Evolutionary conservation across 2,113 vertebrate species (phyloP), one percentile per base, ranked within the genome.

Genomic region (Grammomys surdaster): DNA sequence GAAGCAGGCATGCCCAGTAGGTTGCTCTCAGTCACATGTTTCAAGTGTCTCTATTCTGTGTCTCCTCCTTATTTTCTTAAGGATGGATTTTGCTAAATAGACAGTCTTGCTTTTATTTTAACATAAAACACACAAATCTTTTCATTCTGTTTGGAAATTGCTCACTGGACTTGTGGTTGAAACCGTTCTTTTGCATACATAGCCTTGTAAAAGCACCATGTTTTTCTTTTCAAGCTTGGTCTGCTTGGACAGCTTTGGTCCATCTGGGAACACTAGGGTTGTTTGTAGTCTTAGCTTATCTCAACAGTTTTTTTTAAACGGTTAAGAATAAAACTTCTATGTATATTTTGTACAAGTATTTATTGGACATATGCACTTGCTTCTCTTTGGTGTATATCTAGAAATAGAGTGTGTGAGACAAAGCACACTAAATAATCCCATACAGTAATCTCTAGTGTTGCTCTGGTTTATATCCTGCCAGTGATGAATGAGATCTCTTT

Each of bases 41-140:
- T 91, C 8, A 54, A 16, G 5, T 84, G 43, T 54, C 26, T 91
- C 81, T 54, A n/a, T 8, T 84, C 5, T 94, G 43, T n/a, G 20
- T 56, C 36, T 58, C 7, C 31, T 96, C 95, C 87, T 46, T 20
- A 72, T 84, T 95, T 17, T 72, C 28, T 87, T 54, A 54, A 36
- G 26, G 14, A 60, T 56, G 43, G 89, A 40, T 76, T 96, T 96
- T 81, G 40, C 91, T 72, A 92, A 94, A 28, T 3, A 65, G 36
- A 76, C 31, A 2, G 90, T 67, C 43, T 95, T 77, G 36, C 77
- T 76, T 94, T 94, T 95, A 92, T 90, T 72, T 88, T 89, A 72
- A 78, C 60, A 73, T 95, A 94, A 90, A 92, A 75, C 73, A 4
- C 87, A 63, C n/a, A 63, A 81, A 60, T 73, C 0, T 76, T 84